Evolutionary conservation across 2,888 invertebrate genomes (phyloP).

Genomic region (Tiliacea citrago): DNA sequence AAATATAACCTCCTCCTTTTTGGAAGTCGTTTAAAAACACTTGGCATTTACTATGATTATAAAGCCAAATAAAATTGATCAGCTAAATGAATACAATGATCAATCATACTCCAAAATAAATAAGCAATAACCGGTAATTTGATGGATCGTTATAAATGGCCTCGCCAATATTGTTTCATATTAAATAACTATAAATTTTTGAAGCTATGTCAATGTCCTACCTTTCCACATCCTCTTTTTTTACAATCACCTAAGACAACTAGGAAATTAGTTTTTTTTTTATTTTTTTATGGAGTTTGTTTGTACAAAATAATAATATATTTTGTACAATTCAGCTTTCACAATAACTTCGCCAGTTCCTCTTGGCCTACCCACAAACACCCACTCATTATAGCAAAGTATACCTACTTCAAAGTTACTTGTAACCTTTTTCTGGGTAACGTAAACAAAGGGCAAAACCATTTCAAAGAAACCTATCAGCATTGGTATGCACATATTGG

Average conservation of each 20-base stretch:
- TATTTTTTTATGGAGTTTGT: too few species aligned
- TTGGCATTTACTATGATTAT: neutral
- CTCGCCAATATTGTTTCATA: constrained; percentile 30
- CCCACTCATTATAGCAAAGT: constrained; percentile 25
- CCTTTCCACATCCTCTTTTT: constrained; percentile 9
- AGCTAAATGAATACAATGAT: constrained; percentile 28
- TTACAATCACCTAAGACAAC: neutral
- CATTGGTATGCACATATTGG: neutral
- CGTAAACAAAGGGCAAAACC: constrained; percentile 4
- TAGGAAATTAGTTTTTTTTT: neutral
- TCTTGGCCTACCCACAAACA: constrained; percentile 20
- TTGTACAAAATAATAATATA: too few species aligned
- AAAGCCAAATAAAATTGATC: constrained; percentile 25
- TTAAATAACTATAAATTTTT: constrained; percentile 7
- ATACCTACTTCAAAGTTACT: neutral
- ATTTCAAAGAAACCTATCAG: neutral
- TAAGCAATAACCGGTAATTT: constrained; percentile 19
- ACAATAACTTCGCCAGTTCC: constrained; percentile 19
- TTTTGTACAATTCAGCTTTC: constrained; percentile 18
- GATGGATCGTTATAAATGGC: constrained; percentile 21
- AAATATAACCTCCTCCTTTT: too few species aligned
- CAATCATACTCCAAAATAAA: constrained; percentile 37
- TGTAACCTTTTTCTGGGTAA: constrained; percentile 8
- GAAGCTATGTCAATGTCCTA: neutral
- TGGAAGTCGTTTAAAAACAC: too few species aligned